Conservation (phyloP, 2,888 invertebrate species). For the Lepidocyrtinus sp. region DNA sequence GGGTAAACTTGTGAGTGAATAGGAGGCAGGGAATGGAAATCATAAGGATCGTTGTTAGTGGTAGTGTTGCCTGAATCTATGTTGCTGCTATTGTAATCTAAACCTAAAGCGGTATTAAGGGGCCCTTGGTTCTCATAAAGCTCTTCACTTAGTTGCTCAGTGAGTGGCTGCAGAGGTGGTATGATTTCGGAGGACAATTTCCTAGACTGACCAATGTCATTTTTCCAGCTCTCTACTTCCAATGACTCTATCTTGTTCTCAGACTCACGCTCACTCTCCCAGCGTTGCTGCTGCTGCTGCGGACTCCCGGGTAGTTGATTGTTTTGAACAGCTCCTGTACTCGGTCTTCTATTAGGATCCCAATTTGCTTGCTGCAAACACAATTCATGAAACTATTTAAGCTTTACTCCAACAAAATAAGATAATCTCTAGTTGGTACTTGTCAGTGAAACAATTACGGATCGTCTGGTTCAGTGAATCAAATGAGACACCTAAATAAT, state of each 20-base stretch:
- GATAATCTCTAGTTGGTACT: too few species aligned
- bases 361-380: constrained; percentile 56
- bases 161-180: constrained; percentile 57
- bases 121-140: constrained; percentile 62
- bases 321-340: constrained; percentile 43
- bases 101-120: constrained; percentile 67
- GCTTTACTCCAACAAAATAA: too few species aligned
- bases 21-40: constrained; percentile 50
- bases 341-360: constrained; percentile 51
- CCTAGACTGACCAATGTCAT: constrained; percentile 66
- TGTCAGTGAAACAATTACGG: too few species aligned
- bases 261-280: constrained; percentile 70
- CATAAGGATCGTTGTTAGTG: constrained; percentile 51
- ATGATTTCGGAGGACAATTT: constrained; percentile 66
- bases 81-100: constrained; percentile 63
- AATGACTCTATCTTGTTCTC: constrained; percentile 65
- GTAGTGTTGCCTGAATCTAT: constrained; percentile 25
- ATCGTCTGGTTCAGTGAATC: too few species aligned
- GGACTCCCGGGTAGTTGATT: constrained; percentile 58
- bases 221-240: constrained; percentile 68
- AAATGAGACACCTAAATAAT: too few species aligned
- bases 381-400: too few species aligned
- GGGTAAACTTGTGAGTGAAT: constrained; percentile 55
- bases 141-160: constrained; percentile 66
- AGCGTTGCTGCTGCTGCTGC: constrained; percentile 62